Conservation (phyloP, 2,113 vertebrate species). For the Ophthalmolycus amberensis region DNA sequence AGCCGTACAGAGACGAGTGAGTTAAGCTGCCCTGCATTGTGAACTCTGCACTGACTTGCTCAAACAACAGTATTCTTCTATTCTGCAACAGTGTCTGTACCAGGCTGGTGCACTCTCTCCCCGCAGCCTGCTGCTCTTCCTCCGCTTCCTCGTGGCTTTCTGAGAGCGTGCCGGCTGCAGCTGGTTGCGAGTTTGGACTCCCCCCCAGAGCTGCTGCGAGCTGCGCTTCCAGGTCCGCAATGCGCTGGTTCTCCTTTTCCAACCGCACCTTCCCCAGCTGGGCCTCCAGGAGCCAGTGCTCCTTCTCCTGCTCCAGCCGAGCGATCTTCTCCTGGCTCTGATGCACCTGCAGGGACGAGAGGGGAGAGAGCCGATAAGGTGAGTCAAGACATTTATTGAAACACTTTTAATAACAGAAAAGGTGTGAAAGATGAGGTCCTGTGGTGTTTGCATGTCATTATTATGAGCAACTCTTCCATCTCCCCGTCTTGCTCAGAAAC, state of each 20-base stretch:
- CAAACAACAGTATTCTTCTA: conserved; percentile 43
- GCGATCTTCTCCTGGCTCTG: conserved; percentile 97
- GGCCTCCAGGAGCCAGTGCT: conserved; percentile 98
- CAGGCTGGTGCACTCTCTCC: conserved; percentile 87
- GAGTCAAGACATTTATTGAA: not conserved
- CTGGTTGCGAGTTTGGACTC: conserved; percentile 46
- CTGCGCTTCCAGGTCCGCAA: conserved; percentile 85
- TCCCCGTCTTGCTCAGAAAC: not conserved
- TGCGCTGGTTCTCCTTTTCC: conserved; percentile 93
- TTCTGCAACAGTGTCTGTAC: conserved; percentile 71
- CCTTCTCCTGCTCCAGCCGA: conserved; percentile 98
- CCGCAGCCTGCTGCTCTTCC: conserved; percentile 66
- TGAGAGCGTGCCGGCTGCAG: conserved; percentile 53
- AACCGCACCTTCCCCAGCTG: conserved; percentile 95
- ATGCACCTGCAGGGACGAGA: conserved; percentile 85
- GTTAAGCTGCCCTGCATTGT: conserved; percentile 26
- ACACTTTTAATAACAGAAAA: not conserved
- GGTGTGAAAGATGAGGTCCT: not conserved
- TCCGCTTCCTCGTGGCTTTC: conserved; percentile 77
- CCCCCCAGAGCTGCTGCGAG: conserved; percentile 80
- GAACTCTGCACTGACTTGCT: conserved; percentile 46
- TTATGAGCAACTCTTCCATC: not conserved
- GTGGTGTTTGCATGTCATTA: not conserved
- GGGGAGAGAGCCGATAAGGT: conserved; percentile 31
- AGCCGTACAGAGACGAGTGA: not conserved